Base-by-base conservation (phyloP, 2,113 vertebrate genomes). In the Fukomys damarensis region DNA sequence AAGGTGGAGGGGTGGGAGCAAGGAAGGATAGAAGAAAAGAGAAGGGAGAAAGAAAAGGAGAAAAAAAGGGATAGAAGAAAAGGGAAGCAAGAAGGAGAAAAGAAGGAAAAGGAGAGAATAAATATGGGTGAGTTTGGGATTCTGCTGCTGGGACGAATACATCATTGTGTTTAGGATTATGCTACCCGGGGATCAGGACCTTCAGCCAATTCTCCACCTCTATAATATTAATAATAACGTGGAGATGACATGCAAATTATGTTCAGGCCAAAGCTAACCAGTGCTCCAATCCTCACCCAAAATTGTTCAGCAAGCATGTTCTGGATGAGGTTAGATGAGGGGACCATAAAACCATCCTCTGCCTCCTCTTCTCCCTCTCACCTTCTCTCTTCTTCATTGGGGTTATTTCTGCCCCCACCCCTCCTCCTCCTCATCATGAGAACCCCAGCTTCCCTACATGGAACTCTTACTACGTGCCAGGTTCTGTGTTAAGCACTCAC, bases 101-200 rank as follows among this genome's bases (percentile, higher is more conserved):
- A 66, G 54, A 14, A 66, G 28, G 80, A 4, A 54, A 32, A 38
- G n/a, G 7, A 80, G 74, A 63, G 56, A 91, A 81, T 35, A 92
- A 84, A 93, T 17, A 68, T 1, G 1, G 54, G 85, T 97, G 76
- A 97, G 89, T 90, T 7, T 19, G 72, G 43, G 65, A 7, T 49
- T 68, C 16, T 84, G 8, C 81, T 59, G 52, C 35, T 16, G 11
- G 79, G 26, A 56, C 12, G 38, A 28, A 1, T 0, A 54, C 28
- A 6, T 79, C 68, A 12, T 6, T 5, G 35, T 1, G 7, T 26
- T 30, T 59, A 52, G 49, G 32, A 11, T 26, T 46, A 20, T 0
- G 83, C 12, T 32, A 3, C 41, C 0, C 0, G 5, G 32, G 1
- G 6, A 46, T 32, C 0, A 8, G 54, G 56, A 26, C 11, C 14